Conservation (phyloP, 2,888 invertebrate species). For the Aphodius sticticus region DNA sequence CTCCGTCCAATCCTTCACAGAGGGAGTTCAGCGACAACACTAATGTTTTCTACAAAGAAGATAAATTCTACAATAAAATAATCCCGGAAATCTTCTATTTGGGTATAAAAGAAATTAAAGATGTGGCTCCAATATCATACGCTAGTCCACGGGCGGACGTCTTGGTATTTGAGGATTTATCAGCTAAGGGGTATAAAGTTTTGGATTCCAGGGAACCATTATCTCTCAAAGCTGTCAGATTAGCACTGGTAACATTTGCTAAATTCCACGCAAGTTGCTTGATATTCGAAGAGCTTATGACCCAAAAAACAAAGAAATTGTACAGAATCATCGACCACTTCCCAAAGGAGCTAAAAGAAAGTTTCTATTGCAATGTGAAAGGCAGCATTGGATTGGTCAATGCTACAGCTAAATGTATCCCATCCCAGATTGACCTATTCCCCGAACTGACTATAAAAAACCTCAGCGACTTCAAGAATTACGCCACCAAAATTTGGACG, state of each 20-base stretch:
- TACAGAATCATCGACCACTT: slow-evolving; percentile 40
- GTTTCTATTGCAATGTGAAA: slow-evolving; percentile 25
- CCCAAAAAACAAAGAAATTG: slow-evolving; percentile 25
- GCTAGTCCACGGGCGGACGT: slow-evolving; percentile 48
- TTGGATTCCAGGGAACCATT: slow-evolving; percentile 42
- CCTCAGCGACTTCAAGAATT: slow-evolving; percentile 10
- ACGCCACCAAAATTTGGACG: background rate
- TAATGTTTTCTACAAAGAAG: slow-evolving; percentile 63
- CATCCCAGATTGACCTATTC: slow-evolving; percentile 25
- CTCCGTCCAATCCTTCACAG: slow-evolving; percentile 64
- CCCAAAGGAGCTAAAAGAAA: slow-evolving; percentile 46
- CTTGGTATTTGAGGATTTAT: slow-evolving; percentile 57
- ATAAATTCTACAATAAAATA: slow-evolving; percentile 51
- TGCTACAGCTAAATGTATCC: slow-evolving; percentile 27
- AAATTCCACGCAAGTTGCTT: slow-evolving; percentile 51
- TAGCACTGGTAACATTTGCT: slow-evolving; percentile 46
- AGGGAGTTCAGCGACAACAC: slow-evolving; percentile 61
- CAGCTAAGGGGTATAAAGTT: slow-evolving; percentile 46
- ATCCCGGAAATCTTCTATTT: slow-evolving; percentile 56
- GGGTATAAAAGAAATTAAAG: slow-evolving; percentile 44
- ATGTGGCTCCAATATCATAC: slow-evolving; percentile 55
- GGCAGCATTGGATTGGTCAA: slow-evolving; percentile 12
- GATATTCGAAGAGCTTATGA: slow-evolving; percentile 53
- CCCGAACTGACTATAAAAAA: slow-evolving; percentile 5
- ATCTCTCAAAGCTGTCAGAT: slow-evolving; percentile 42